Evolutionary conservation across 1,140 invertebrate genomes (phyloP).

Genomic region (Diuraphis noxia): DNA sequence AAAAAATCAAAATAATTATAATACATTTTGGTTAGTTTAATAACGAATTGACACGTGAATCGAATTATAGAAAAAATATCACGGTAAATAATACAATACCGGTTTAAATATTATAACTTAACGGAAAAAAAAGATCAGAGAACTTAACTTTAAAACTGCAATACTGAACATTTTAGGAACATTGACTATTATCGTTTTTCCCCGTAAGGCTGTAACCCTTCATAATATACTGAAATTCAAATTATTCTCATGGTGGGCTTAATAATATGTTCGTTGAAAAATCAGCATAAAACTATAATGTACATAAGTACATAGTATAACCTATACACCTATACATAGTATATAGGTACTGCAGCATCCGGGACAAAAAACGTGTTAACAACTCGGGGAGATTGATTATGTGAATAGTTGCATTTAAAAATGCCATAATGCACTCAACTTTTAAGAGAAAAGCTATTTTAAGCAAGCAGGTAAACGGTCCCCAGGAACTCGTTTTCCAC

Average conservation of each 20-base stretch:
- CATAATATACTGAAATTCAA: background rate
- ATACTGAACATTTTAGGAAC: too few relatives aligned
- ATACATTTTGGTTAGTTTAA: too few relatives aligned
- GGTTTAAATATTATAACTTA: too few relatives aligned
- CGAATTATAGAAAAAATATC: too few relatives aligned
- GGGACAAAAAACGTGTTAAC: background rate
- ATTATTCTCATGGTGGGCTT: background rate
- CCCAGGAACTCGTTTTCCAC: background rate
- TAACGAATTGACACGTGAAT: too few relatives aligned
- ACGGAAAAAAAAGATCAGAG: too few relatives aligned
- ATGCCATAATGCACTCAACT: background rate
- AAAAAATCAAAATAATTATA: too few relatives aligned
- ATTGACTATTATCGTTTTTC: too few relatives aligned
- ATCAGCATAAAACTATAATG: background rate
- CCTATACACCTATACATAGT: background rate
- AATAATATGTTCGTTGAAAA: background rate
- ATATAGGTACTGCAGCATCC: background rate
- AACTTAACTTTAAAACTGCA: too few relatives aligned
- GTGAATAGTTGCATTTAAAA: conserved; percentile 19
- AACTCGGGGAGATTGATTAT: background rate
- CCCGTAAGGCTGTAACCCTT: too few relatives aligned
- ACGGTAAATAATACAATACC: too few relatives aligned
- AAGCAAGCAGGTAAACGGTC: background rate
- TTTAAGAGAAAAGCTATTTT: conserved; percentile 26
- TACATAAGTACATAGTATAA: too few relatives aligned